Percentiles rank a stretch among this genome's conserved stretches.
Evolutionary conservation across 1,140 invertebrate species (phyloP).

Genomic region (Asobara japonica): DNA sequence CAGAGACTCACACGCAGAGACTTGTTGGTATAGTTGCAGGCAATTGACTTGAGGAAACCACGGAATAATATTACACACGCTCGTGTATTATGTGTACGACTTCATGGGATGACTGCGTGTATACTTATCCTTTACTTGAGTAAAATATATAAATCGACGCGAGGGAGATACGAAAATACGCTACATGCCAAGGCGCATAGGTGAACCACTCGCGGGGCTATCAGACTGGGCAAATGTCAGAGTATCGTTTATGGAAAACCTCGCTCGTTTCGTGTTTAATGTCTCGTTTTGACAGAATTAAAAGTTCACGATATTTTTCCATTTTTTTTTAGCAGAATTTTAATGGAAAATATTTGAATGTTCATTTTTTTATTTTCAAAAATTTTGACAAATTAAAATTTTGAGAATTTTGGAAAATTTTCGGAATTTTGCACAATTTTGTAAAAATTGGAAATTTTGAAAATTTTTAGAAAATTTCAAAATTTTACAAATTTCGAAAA

Average conservation of each 20-base stretch:
- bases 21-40: neutral
- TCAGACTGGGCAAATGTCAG: slow-evolving; percentile 12
- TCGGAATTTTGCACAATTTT: too few species aligned
- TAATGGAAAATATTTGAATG: too few species aligned
- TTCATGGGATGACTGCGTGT: neutral
- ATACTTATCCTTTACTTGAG: slow-evolving; percentile 10
- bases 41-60: slow-evolving; percentile 1
- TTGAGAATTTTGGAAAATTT: too few species aligned
- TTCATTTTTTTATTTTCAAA: too few species aligned
- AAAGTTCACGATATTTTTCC: neutral
- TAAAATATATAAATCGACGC: slow-evolving; percentile 14
- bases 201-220: slow-evolving; percentile 8
- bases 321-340: too few species aligned
- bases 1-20: too few species aligned
- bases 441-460: too few species aligned
- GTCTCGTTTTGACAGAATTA: neutral
- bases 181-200: neutral
- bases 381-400: too few species aligned
- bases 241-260: slow-evolving; percentile 17
- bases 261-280: slow-evolving; percentile 1
- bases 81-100: neutral
- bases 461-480: too few species aligned
- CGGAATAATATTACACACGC: neutral
- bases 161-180: neutral
- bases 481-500: too few species aligned